Evolutionary conservation across 1,140 invertebrate genomes (phyloP).

Genomic region (Pseudomyrmex concolor): DNA sequence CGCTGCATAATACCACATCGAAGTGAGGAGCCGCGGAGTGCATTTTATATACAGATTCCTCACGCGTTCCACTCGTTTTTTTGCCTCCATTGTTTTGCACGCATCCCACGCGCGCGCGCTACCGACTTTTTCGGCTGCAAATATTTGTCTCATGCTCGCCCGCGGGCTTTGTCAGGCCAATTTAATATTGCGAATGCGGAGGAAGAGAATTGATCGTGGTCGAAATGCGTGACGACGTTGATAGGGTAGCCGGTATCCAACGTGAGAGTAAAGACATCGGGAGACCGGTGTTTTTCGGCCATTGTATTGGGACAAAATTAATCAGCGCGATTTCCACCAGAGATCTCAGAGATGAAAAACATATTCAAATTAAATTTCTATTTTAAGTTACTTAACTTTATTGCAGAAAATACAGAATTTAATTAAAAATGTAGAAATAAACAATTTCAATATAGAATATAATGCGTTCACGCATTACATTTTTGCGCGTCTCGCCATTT

Average conservation of each 20-base stretch:
- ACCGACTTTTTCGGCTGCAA: conserved; percentile 68
- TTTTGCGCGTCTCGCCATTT: background rate
- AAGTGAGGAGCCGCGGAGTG: conserved; percentile 48
- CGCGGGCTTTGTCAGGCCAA: conserved; percentile 69
- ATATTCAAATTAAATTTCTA: too few species aligned
- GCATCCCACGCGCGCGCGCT: conserved; percentile 55
- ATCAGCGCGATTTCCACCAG: background rate
- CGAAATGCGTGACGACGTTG: conserved; percentile 60
- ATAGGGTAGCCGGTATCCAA: background rate
- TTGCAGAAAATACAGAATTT: too few species aligned
- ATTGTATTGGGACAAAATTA: background rate
- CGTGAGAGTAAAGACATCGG: conserved; percentile 7
- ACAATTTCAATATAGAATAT: too few species aligned
- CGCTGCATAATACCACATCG: conserved; percentile 69
- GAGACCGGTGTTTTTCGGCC: background rate
- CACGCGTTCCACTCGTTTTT: conserved; percentile 70
- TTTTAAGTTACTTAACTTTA: too few species aligned
- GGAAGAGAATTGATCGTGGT: conserved; percentile 66
- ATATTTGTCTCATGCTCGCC: conserved; percentile 71
- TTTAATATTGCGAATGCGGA: conserved; percentile 73
- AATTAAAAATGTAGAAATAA: too few species aligned
- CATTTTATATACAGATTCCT: conserved; percentile 70
- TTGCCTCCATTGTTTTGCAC: conserved; percentile 71
- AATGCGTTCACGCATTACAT: too few species aligned
- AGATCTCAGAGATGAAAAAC: background rate